Evolutionary conservation across 2,113 vertebrate genomes (phyloP), one percentile per base, ranked within the genome.

Genomic region (Daubentonia madagascariensis): DNA sequence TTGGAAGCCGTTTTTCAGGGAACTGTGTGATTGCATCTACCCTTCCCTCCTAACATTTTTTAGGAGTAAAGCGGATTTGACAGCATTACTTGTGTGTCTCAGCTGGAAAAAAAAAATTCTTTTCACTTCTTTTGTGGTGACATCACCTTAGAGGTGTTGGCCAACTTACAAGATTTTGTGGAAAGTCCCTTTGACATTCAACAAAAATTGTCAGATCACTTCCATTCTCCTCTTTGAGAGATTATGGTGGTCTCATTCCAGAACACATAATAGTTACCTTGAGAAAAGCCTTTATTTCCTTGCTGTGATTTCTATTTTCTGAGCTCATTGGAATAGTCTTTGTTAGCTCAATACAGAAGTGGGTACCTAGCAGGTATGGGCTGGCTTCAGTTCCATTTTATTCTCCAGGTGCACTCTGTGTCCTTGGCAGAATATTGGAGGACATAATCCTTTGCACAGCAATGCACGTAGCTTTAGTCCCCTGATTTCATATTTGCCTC

Each of bases 261-360:
- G 87, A 87, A 85, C 9, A 73, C 72, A 10, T 67, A 61, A 57
- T 22, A 37, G 57, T 78, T 90, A 73, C 54, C 72, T 73, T 17
- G 16, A 89, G 35, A 79, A 57, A 86, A 96, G 48, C 57, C 89
- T 86, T 70, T 40, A 14, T 89, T 85, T 67, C 23, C 37, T 89
- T 65, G 12, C 37, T 94, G 43, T n/a, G n/a, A 65, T 86, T 89
- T 96, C 87, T 72, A 48, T 86, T 94, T 84, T 67, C 45, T 59
- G 67, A 92, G 67, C 35, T 23, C 73, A 68, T 1, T 81, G 54
- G 28, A 52, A 50, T 43, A 3, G n/a, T 79, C 22, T 85, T 65
- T 89, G 76, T 72, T 28, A 93, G 72, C 37, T 79, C 48, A 28
- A 0, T 32, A 11, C 4, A 59, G 30, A 45, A 65, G 17, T 63